Percentiles rank a stretch among this genome's conserved stretches.
Conservation (phyloP, 2,888 invertebrate genomes). For the Dioctria rufipes region DNA sequence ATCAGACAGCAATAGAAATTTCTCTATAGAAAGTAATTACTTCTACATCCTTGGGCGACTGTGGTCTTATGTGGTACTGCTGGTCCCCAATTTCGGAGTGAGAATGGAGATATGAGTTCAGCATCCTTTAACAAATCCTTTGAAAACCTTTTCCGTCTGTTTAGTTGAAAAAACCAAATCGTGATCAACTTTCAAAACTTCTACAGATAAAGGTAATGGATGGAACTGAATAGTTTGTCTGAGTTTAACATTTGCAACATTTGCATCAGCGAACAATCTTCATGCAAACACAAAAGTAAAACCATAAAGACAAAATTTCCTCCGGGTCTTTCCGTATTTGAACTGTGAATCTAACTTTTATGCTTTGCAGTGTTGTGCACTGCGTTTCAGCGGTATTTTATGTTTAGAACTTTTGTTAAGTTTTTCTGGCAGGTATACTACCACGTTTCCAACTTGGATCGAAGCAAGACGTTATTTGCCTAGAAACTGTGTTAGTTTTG, state of each 20-base stretch:
- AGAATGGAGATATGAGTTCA: background rate
- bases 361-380: background rate
- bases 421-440: background rate
- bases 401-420: background rate
- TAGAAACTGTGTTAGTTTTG: too few relatives aligned
- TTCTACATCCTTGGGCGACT: background rate
- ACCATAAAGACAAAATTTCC: background rate
- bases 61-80: background rate
- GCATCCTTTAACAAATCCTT: background rate
- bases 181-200: background rate
- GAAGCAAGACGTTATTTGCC: too few relatives aligned
- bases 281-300: background rate
- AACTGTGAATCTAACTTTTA: background rate
- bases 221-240: conserved; percentile 4
- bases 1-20: background rate
- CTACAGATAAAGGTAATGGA: background rate
- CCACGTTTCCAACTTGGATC: too few relatives aligned
- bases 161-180: background rate
- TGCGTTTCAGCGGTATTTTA: background rate
- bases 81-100: background rate
- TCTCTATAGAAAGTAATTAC: background rate
- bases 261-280: background rate
- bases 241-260: background rate
- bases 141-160: background rate
- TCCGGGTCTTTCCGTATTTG: background rate